Conservation (phyloP, 53 echinoderm and acorn worm species). For the Holothuria leucospilota region DNA sequence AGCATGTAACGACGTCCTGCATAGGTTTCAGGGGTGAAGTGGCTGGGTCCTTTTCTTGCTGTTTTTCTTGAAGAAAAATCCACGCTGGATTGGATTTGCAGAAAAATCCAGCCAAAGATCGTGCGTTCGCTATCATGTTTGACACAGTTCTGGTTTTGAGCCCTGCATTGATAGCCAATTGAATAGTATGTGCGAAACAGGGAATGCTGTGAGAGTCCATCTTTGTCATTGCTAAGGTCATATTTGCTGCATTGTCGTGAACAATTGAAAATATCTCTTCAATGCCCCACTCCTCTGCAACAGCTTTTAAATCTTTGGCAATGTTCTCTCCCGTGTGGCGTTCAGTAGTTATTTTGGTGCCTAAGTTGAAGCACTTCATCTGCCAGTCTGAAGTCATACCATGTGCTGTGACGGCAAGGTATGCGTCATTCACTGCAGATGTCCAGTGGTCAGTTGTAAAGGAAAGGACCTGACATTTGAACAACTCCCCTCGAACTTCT, state of each 20-base stretch:
- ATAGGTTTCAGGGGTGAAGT: not conserved
- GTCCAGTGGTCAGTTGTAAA: constrained; percentile 11
- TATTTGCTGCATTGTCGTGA: not conserved
- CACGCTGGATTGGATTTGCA: not conserved
- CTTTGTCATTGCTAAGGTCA: not conserved
- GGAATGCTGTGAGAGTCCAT: not conserved
- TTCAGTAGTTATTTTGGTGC: not conserved
- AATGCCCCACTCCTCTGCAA: not conserved
- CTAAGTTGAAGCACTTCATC: not conserved
- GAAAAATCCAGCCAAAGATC: not conserved
- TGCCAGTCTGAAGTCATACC: constrained; percentile 13
- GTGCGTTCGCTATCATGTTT: not conserved
- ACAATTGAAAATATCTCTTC: not conserved
- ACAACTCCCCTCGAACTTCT: not conserved
- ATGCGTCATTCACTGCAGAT: not conserved
- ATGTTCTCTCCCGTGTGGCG: not conserved
- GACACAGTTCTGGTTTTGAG: not conserved
- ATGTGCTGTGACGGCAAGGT: constrained; percentile 3
- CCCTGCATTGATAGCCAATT: constrained; percentile 4
- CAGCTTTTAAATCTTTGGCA: not conserved
- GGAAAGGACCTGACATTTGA: not conserved
- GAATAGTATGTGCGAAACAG: not conserved
- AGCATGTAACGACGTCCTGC: not conserved
- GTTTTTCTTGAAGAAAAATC: not conserved
- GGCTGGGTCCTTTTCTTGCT: not conserved